A percentile compares a stretch with the other conserved stretches of the same genome.
These are phyloP conservation scores for Hypocryptadius cinnamomeus DNA, from an alignment of 2,113 vertebrate species.

Conservation along the genomic window DNA sequence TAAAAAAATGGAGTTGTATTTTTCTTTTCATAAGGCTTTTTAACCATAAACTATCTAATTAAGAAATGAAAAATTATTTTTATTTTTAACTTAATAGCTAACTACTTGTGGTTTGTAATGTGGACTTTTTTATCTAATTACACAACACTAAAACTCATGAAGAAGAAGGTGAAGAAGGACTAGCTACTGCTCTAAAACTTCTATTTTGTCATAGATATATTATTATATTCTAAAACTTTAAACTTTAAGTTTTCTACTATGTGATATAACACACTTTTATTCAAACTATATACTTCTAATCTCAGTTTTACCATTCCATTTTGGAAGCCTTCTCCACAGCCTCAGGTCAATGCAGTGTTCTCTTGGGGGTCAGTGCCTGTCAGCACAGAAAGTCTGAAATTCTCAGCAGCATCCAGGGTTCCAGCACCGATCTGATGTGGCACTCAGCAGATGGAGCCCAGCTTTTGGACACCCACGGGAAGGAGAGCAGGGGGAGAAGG, in stretches of 20 bases:
- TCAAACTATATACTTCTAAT: not conserved
- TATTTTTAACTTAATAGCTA: not conserved
- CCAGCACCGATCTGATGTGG: not conserved
- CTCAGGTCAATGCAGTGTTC: not conserved
- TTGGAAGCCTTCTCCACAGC: not conserved
- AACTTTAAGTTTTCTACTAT: not conserved
- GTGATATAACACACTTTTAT: not conserved
- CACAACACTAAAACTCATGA: not conserved
- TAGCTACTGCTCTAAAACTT: not conserved
- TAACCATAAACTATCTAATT: not conserved
- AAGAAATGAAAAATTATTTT: not conserved
- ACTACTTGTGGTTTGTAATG: not conserved
- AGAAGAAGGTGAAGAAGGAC: not conserved
- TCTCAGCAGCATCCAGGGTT: not conserved
- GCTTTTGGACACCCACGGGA: not conserved
- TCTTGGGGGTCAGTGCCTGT: not conserved
- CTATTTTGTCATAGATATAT: not conserved
- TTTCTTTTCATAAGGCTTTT: not conserved
- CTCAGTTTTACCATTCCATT: not conserved
- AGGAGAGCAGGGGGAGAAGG: not conserved
- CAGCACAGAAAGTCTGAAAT: not conserved
- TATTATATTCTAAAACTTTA: not conserved
- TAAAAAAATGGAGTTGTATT: not conserved
- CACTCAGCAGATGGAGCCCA: not conserved
- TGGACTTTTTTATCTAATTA: not conserved